These are phyloP conservation scores for Drosophila yooni DNA, from an alignment of 2,888 invertebrate species.

Conservation along the genomic window DNA sequence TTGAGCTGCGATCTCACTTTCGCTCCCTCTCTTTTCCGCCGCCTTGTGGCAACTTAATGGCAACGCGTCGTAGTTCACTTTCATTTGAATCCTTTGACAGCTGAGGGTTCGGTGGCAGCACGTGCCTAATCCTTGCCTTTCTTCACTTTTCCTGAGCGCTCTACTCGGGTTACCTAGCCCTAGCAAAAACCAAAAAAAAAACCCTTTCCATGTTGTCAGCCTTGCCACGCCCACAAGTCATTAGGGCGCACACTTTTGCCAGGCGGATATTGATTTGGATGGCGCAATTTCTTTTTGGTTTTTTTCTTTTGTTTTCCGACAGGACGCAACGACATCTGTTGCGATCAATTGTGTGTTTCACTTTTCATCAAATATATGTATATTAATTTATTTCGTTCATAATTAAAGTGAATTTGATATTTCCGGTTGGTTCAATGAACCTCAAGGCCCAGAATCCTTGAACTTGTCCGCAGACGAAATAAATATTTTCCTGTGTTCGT, in stretches of 20 bases:
- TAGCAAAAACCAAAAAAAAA: slow-evolving; percentile 24
- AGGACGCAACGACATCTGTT: slow-evolving; percentile 63
- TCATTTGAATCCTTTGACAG: slow-evolving; percentile 58
- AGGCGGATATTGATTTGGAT: slow-evolving; percentile 80
- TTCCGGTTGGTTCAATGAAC: slow-evolving; percentile 82
- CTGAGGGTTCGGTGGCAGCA: slow-evolving; percentile 53
- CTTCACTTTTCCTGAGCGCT: slow-evolving; percentile 56
- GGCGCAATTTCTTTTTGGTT: slow-evolving; percentile 45
- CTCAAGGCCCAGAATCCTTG: slow-evolving; percentile 75
- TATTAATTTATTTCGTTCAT: slow-evolving; percentile 76
- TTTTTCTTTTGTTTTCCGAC: slow-evolving; percentile 3
- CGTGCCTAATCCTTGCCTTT: slow-evolving; percentile 67
- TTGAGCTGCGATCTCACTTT: slow-evolving; percentile 27
- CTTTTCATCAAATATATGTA: slow-evolving; percentile 67
- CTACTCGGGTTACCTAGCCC: slow-evolving; percentile 61
- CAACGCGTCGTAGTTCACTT: slow-evolving; percentile 55
- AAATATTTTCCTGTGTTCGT: slow-evolving; percentile 60
- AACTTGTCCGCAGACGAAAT: slow-evolving; percentile 68
- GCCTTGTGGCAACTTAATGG: slow-evolving; percentile 30
- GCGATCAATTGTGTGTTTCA: slow-evolving; percentile 75
- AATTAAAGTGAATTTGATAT: slow-evolving; percentile 82
- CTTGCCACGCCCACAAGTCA: slow-evolving; percentile 62
- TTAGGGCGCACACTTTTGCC: slow-evolving; percentile 71
- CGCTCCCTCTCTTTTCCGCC: neutral
- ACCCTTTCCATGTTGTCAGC: slow-evolving; percentile 40